phyloP scores from a whole-genome alignment of 2,888 invertebrate genomes.

The Cryptus viduatorius region DNA sequence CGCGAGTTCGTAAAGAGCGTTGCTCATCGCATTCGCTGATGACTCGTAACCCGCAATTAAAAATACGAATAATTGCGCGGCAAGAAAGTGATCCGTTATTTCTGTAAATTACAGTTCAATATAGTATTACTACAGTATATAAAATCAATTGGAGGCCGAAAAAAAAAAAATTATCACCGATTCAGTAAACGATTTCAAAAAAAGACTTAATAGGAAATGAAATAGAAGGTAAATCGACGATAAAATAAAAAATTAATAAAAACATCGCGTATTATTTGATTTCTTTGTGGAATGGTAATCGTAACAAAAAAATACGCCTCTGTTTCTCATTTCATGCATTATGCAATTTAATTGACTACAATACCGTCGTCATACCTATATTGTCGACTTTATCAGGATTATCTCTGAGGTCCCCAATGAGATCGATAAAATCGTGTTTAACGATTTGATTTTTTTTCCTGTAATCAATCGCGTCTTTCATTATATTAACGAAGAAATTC shows the following conservation, averaged over 20 bases:
- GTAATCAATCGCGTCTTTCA: conserved; percentile 85
- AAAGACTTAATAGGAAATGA: no score
- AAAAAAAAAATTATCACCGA: no score
- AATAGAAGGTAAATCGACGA: no score
- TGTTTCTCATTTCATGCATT: no score
- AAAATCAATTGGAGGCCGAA: no score
- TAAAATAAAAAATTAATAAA: no score
- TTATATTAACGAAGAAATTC: conserved; percentile 85
- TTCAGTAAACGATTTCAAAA: no score
- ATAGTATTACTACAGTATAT: neutral
- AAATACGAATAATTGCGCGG: neutral
- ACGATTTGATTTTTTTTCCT: conserved; percentile 85
- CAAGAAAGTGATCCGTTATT: neutral
- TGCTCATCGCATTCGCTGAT: neutral
- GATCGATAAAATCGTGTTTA: conserved; percentile 87
- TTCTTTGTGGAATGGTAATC: no score
- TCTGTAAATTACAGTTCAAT: neutral
- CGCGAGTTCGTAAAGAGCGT: neutral
- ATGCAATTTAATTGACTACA: no score
- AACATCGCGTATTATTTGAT: no score
- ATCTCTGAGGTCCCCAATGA: conserved; percentile 86
- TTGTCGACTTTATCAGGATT: conserved; percentile 72
- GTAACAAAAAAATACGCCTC: no score
- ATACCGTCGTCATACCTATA: conserved; percentile 5
- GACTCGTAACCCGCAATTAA: neutral